Base-by-base conservation (phyloP, 2,113 vertebrate genomes). In the Paradisaea rubra region DNA sequence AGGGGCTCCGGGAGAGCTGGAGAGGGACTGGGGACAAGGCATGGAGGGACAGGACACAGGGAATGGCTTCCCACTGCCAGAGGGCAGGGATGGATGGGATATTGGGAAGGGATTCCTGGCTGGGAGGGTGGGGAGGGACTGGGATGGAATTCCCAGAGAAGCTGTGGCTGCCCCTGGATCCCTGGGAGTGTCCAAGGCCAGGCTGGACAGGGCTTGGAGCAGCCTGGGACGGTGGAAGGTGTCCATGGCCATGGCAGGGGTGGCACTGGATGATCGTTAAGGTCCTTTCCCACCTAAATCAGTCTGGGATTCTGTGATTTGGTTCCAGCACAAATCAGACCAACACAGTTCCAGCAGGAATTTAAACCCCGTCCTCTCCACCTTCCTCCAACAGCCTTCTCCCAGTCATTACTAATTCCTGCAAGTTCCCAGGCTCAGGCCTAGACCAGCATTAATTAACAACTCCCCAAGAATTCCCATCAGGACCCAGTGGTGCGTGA, bases 141-240 rank as follows among this genome's bases (percentile, higher is more conserved):
- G 64, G n/a, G 0, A 1, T 5, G 8, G 44, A 7, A 8, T 66
- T 11, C 20, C 77, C 86, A 74, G 45, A 60, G 28, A 0, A 45
- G 28, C n/a, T 66, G 23, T 8, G 69, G 39, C 28, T 68, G 69
- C 5, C 14, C n/a, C 47, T 52, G 68, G 37, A 76, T 47, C 61
- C 39, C 70, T 66, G 45, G 53, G 0, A 53, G 8, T 60, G 53
- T 0, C 53, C 69, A 4, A 53, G 53, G 28, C 3, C 53, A 60
- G 45, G 69, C 0, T 85, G 81, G 42, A 47, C 2, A 49, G 23
- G 23, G 49, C 9, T 17, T 9, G 69, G 53, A 68, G 11, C 30
- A 25, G 0, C 28, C 53, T 41, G 45, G 24, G 39, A 28, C 0
- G 12, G 13, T 9, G 8, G 53, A 0, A 73, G 20, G 33, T 52